Evolutionary conservation across 2,888 invertebrate genomes (phyloP), one percentile per base, ranked within the genome.

Genomic region (Pherbina coryleti): DNA sequence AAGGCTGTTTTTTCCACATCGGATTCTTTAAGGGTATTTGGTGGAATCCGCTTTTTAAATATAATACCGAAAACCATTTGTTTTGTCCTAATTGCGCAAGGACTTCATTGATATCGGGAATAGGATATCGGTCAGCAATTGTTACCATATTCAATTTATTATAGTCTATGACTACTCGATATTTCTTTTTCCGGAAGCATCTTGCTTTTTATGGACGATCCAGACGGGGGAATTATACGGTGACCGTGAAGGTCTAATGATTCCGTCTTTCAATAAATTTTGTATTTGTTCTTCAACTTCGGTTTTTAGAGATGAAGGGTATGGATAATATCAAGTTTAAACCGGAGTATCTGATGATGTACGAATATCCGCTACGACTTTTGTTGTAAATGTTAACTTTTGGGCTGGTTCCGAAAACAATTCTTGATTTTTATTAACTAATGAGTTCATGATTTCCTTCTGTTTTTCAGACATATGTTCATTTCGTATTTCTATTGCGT

Each of bases 31-130:
- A n/a, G n/a, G n/a, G n/a, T n/a, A n/a, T 77, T 51, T 77, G 77
- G 17, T 77, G 73, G n/a, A 73, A 57, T 37, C 60, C 57, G 37
- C 78, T 37, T 22, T 57, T 57, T 19, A 57, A 22, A 22, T 9
- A n/a, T 19, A 57, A 9, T 9, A 57, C 57, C 22, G 57, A 19
- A 57, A 60, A 60, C 19, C 25, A 60, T 60, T 60, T 25, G 14
- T 28, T 60, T 25, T 60, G 19, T 60, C 60, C 60, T 22, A 60
- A 31, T 5, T 78, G 57, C 17, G 72, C 67, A 14, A 77, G 51
- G n/a, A 78, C 79, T 19, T 76, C 75, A 25, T 67, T 57, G 19
- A 78, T 79, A 19, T 79, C 77, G 3, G 78, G 75, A 37, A 80
- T 78, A 1, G 76, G 64, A 37, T 79, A 77, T 73, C 28, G 57